Conservation (phyloP, 2,797 vertebrate species). For the Euphonia xanthogaster region DNA sequence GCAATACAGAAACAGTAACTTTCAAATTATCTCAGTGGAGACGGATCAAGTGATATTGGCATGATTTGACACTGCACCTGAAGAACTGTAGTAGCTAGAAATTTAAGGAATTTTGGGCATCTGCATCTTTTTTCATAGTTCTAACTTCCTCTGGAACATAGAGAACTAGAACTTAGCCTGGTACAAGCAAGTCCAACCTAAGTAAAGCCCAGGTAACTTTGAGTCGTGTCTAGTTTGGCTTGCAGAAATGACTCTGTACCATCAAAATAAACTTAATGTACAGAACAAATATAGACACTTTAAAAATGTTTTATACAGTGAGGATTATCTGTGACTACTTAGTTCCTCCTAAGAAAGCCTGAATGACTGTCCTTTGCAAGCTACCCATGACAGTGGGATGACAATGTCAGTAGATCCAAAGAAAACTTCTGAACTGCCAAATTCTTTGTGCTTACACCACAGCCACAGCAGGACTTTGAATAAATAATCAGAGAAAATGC, state of each 20-base stretch:
- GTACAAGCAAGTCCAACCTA: not conserved
- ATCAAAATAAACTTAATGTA: not conserved
- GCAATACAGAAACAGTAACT: not conserved
- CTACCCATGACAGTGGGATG: not conserved
- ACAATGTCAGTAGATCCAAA: not conserved
- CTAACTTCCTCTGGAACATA: not conserved
- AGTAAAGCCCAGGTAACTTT: not conserved
- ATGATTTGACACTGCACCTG: not conserved
- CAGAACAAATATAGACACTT: not conserved
- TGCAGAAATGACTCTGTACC: not conserved
- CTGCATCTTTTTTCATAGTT: not conserved
- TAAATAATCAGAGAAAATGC: not conserved
- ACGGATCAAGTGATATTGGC: not conserved
- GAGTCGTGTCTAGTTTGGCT: not conserved
- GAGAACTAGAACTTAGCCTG: not conserved
- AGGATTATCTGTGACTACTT: not conserved
- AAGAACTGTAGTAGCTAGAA: not conserved
- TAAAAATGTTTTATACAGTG: not conserved
- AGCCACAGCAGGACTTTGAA: not conserved
- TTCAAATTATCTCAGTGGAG: not conserved
- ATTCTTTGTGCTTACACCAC: not conserved
- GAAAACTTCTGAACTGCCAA: not conserved
- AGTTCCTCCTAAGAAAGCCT: not conserved
- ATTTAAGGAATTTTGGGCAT: not conserved
- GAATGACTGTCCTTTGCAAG: not conserved